Evolutionary conservation across 2,797 vertebrate species (phyloP), one percentile per base, ranked within the genome.

Genomic region (Microctenopoma lineatum): DNA sequence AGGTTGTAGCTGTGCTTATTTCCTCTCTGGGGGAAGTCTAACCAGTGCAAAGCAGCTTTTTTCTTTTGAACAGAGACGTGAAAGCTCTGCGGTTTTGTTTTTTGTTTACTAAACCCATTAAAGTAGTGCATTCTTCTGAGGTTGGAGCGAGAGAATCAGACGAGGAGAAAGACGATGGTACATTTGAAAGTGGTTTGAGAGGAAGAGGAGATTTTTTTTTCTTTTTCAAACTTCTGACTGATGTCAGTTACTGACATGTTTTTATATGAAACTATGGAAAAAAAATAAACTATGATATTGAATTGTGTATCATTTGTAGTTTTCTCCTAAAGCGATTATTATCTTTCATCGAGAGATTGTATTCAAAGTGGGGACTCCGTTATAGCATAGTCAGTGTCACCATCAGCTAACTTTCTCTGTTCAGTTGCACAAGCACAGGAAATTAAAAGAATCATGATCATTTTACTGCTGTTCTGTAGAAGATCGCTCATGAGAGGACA

Each of bases 221-320:
- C 75, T 73, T 77, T 82, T 79, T 78, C 81, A 87, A 87, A 87
- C 83, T 85, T 90, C 84, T 90, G 90, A 90, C 90, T 92, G 84
- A 91, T 87, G 92, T 94, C 94, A 93, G 92, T 93, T 94, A 93
- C 91, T 93, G 94, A 93, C 92, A 90, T 44, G 45, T 47, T 47
- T 93, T 83, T 84, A 81, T 87, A 89, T 76, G 73, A 85, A 89
- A 91, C 72, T 74, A 69, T 64, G 39, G 52, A 85, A 83, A 89
- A 89, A 85, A 88, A 91, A 90, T 78, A 92, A 91, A 88, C 73
- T 70, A 87, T 87, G 81, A 77, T 86, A 86, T 89, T 88, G 66
- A 90, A 86, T 87, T 81, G 89, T 92, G 90, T 90, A 90, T 91
- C 67, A 79, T 84, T 92, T 26, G 74, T 90, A 91, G 86, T 87